phyloP scores from a whole-genome alignment of 2,888 invertebrate species.

The Drosophila fulvimacula region DNA sequence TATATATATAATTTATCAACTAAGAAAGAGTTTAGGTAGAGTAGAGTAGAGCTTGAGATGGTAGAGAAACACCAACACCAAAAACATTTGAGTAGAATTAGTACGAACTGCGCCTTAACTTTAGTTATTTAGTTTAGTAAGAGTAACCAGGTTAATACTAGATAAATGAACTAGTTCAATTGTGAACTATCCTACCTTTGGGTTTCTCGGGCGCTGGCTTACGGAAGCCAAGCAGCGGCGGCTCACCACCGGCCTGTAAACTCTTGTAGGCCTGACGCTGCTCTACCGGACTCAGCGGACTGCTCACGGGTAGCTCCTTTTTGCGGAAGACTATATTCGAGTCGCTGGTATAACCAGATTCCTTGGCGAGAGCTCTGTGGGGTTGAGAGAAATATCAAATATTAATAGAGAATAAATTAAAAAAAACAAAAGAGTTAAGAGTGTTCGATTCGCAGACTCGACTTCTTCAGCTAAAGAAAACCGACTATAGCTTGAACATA shows the following conservation, averaged over 20 bases:
- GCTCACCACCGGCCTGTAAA: constrained; percentile 97
- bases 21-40: constrained; percentile 4
- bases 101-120: constrained; percentile 43
- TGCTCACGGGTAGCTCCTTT: constrained; percentile 88
- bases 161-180: neutral
- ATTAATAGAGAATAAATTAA: too few species aligned
- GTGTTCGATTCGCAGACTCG: too few species aligned
- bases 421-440: too few species aligned
- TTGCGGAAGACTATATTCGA: constrained; percentile 94
- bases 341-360: constrained; percentile 96
- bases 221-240: constrained; percentile 95
- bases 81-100: constrained; percentile 42
- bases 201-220: constrained; percentile 94
- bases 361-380: constrained; percentile 91
- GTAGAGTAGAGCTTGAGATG: constrained; percentile 1
- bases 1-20: constrained; percentile 27
- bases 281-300: constrained; percentile 91
- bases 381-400: too few species aligned
- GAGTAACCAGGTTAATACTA: neutral
- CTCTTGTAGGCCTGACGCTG: constrained; percentile 93
- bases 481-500: too few species aligned
- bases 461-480: too few species aligned
- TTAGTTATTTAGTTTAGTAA: constrained; percentile 17
- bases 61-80: constrained; percentile 64
- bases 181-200: constrained; percentile 87